A percentile compares a stretch with the other conserved stretches of the same genome.
These are phyloP conservation scores for Polyploca ridens DNA, from an alignment of 2,888 invertebrate species.

Conservation along the genomic window DNA sequence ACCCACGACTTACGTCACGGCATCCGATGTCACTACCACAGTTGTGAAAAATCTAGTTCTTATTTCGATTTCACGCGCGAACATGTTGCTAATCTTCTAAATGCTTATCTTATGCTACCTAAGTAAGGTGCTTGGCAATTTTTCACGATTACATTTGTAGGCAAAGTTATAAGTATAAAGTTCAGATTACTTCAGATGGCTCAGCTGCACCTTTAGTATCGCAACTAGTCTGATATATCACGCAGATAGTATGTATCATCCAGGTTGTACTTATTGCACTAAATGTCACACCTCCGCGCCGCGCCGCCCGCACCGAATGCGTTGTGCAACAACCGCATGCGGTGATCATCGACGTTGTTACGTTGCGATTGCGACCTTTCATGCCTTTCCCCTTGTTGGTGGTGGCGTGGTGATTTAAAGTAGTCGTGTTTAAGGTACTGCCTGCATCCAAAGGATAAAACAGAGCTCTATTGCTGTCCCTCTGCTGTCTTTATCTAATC, in stretches of 20 bases:
- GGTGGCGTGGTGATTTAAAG: not conserved
- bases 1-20: no score
- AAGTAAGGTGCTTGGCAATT: not conserved
- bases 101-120: no score
- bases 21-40: no score
- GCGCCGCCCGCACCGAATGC: not conserved
- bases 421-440: no score
- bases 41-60: no score
- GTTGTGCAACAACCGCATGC: not conserved
- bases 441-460: no score
- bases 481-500: no score
- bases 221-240: slow-evolving; percentile 2
- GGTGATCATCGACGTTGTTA: no score
- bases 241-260: not conserved
- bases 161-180: not conserved
- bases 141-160: not conserved
- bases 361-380: not conserved
- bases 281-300: not conserved
- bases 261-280: not conserved
- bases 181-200: not conserved
- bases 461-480: no score
- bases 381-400: not conserved
- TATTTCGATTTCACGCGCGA: no score
- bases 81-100: no score
- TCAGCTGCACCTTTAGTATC: not conserved